These are phyloP conservation scores for Lutjanus argentimaculatus DNA, from an alignment of 2,797 vertebrate species.

Conservation along the genomic window DNA sequence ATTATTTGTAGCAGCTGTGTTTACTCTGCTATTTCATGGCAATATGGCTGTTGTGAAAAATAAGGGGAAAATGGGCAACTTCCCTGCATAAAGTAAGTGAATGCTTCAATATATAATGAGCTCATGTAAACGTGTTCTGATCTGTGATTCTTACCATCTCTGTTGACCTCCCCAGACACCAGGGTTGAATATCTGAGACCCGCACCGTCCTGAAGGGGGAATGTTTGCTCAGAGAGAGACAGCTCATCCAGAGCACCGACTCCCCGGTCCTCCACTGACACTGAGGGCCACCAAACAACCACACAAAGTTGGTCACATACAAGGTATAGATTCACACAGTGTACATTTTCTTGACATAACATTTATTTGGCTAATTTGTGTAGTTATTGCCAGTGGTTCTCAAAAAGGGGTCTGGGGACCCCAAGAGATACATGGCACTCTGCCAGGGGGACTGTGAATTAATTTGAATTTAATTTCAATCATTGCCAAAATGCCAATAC, in stretches of 20 bases:
- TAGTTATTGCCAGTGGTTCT: too few relatives aligned
- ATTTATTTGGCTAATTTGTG: neutral
- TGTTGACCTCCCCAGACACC: constrained; percentile 77
- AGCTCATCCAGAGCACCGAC: constrained; percentile 76
- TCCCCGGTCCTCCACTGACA: constrained; percentile 77
- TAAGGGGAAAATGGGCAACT: neutral
- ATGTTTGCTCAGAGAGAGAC: constrained; percentile 77
- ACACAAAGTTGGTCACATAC: neutral
- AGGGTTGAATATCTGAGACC: constrained; percentile 79
- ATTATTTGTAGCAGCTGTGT: too few relatives aligned
- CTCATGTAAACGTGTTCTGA: neutral
- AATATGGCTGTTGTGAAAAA: too few relatives aligned
- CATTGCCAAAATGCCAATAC: too few relatives aligned
- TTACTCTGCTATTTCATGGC: too few relatives aligned
- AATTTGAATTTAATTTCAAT: too few relatives aligned
- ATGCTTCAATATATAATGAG: neutral
- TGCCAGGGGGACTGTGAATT: too few relatives aligned
- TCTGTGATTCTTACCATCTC: constrained; percentile 74
- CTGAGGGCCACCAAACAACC: constrained; percentile 56
- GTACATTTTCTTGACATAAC: constrained; percentile 1
- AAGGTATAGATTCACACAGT: neutral
- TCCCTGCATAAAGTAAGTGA: neutral
- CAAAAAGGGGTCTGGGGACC: too few relatives aligned
- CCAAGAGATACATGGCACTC: too few relatives aligned
- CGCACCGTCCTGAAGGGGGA: constrained; percentile 74